Evolutionary conservation across 1,140 invertebrate species (phyloP).

Genomic region (Meloidogyne floridensis): DNA sequence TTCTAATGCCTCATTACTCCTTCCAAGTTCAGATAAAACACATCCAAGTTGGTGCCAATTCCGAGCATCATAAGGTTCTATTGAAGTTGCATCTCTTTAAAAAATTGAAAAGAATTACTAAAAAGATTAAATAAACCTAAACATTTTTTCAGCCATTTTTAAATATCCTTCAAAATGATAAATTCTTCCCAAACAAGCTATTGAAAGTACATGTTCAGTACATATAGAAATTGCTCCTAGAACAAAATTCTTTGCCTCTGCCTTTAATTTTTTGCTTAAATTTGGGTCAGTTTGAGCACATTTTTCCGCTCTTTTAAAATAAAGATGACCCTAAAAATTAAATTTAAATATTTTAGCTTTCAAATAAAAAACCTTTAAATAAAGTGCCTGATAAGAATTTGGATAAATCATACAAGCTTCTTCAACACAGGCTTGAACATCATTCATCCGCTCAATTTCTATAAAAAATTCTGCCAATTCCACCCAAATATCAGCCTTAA

Average conservation of each 20-base stretch:
- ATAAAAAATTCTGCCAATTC: constrained; percentile 64
- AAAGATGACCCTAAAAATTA: constrained; percentile 52
- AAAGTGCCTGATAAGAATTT: constrained; percentile 63
- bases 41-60: constrained; percentile 57
- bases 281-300: constrained; percentile 15
- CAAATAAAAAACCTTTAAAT: constrained; percentile 52
- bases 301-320: constrained; percentile 49
- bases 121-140: constrained; percentile 41
- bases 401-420: constrained; percentile 62
- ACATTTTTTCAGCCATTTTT: constrained; percentile 63
- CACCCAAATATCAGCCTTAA: constrained; percentile 64
- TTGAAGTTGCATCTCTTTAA: constrained; percentile 57
- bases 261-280: constrained; percentile 29
- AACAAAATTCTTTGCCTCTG: constrained; percentile 55
- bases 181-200: constrained; percentile 45
- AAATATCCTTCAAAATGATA: constrained; percentile 55
- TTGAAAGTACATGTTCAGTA: constrained; percentile 55
- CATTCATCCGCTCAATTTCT: constrained; percentile 49
- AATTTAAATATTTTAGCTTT: constrained; percentile 9
- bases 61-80: constrained; percentile 52
- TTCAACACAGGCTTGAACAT: constrained; percentile 61
- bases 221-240: constrained; percentile 58
- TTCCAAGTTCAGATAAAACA: constrained; percentile 44
- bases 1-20: constrained; percentile 50
- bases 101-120: constrained; percentile 9